These are phyloP conservation scores for Nematolebias whitei DNA, from an alignment of 2,113 vertebrate genomes.

Conservation along the genomic window DNA sequence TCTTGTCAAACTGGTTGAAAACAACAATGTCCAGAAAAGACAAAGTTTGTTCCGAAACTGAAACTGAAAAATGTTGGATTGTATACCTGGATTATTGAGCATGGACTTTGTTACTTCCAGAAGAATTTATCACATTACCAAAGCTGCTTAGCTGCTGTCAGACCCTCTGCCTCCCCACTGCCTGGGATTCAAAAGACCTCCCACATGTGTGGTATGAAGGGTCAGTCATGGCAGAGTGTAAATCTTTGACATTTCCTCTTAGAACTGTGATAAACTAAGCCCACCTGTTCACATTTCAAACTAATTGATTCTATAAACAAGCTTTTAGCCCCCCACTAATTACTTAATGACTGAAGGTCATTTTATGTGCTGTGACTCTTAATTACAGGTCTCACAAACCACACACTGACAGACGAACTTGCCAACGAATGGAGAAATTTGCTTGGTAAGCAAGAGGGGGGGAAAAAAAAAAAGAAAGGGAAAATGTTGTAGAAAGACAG, in stretches of 20 bases:
- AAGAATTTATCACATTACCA: neutral
- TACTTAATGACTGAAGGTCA: constrained; percentile 66
- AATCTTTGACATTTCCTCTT: constrained; percentile 45
- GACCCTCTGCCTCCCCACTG: neutral
- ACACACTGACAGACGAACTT: constrained; percentile 6
- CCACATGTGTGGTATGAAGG: constrained; percentile 19
- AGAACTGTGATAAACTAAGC: constrained; percentile 48
- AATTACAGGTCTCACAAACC: constrained; percentile 63
- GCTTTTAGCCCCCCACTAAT: constrained; percentile 70
- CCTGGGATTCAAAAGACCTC: constrained; percentile 24
- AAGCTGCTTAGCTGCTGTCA: neutral
- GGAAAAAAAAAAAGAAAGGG: constrained; percentile 5
- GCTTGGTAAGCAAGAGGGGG: neutral
- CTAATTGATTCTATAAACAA: constrained; percentile 73
- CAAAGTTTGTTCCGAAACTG: too few relatives aligned
- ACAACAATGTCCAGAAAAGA: too few relatives aligned
- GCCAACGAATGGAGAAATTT: constrained; percentile 8
- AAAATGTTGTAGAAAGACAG: constrained; percentile 23
- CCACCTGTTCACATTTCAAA: constrained; percentile 63
- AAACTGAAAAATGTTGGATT: too few relatives aligned
- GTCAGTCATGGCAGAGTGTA: constrained; percentile 34
- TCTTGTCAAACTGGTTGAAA: too few relatives aligned
- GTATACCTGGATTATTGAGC: too few relatives aligned
- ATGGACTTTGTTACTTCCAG: too few relatives aligned
- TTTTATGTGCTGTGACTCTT: constrained; percentile 68